Base-by-base conservation (phyloP, 2,113 vertebrate species). In the Melanocharis versteri region DNA sequence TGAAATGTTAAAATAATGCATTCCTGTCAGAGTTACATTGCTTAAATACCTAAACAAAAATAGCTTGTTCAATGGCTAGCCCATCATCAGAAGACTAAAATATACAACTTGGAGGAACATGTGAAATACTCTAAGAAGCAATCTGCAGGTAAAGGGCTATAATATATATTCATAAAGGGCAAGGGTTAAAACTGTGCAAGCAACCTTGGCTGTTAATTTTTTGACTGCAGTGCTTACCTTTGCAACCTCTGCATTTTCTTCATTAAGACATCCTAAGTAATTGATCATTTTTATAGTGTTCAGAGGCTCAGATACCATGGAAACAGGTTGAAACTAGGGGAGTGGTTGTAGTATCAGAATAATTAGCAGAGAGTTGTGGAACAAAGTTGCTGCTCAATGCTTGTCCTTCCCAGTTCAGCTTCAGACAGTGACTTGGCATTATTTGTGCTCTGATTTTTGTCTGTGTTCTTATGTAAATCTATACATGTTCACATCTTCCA, bases 241-340 rank as follows among this genome's bases (percentile, higher is more conserved):
- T 8, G 8, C 91, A 94, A 96, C 73, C 65, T 95, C 86, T 87
- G 33, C 81, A 61, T 95, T 94, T 94, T 89, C 57, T 89, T 96
- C 84, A 94, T 94, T 79, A 92, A 87, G 44, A 44, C n/a, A 35
- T 91, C 27, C 10, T 17, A 64, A 81, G 91, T 77, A 92, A 79
- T 94, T 87, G 50, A 83, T 93, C 70, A 90, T 92, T 92, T 95
- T 96, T 87, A 91, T 87, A 51, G 60, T 56, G 73, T 89, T 96
- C 69, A 64, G 93, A 84, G 60, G 4, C 71, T 87, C 40, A 76
- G 77, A 82, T 56, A 56, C 83, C 81, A 94, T 95, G 83, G 94
- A 95, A 96, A 94, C 92, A 50, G n/a, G 37, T 30, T 64, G 44
- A 94, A 92, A 72, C 81, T 61, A 44, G 39, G 60, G 47, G 17